Conservation (phyloP, 1,140 invertebrate species). For the Drosophila paulistorum region DNA sequence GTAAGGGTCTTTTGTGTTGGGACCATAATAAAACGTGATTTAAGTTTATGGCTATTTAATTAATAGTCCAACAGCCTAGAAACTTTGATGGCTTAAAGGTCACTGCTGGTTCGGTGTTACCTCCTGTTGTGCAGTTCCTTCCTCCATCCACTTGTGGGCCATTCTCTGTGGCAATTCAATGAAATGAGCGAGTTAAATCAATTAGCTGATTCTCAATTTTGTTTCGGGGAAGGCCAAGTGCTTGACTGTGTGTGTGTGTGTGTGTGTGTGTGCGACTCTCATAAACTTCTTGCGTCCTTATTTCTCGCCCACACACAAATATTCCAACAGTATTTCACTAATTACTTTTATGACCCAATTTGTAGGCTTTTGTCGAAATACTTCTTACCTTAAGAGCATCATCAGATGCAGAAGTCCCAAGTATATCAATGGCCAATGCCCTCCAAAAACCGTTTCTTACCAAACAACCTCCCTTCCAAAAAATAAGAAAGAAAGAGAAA, state of each 20-base stretch:
- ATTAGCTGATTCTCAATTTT: conserved; percentile 32
- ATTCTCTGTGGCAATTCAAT: conserved; percentile 41
- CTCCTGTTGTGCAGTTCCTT: not conserved
- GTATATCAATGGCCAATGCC: conserved; percentile 13
- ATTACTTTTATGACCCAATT: conserved; percentile 81
- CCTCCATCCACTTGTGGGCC: too few relatives aligned
- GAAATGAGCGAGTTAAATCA: conserved; percentile 54
- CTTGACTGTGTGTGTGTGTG: conserved; percentile 41
- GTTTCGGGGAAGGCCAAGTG: conserved; percentile 15
- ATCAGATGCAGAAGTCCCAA: conserved; percentile 47
- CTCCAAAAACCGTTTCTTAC: not conserved
- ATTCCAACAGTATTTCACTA: conserved; percentile 66
- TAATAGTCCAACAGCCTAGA: conserved; percentile 59
- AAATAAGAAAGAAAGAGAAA: not conserved
- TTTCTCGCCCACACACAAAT: conserved; percentile 37
- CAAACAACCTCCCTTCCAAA: conserved; percentile 11
- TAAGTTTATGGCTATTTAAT: conserved; percentile 71
- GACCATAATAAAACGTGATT: conserved; percentile 52
- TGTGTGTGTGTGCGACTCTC: conserved; percentile 36
- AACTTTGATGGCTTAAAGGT: conserved; percentile 47
- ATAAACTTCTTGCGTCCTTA: conserved; percentile 35
- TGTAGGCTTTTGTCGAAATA: conserved; percentile 54
- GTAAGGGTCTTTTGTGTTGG: conserved; percentile 9
- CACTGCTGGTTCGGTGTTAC: conserved; percentile 14
- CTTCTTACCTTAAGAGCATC: conserved; percentile 54